These are phyloP conservation scores for Dipus sagitta DNA, from an alignment of 2,797 vertebrate genomes.

Conservation along the genomic window DNA sequence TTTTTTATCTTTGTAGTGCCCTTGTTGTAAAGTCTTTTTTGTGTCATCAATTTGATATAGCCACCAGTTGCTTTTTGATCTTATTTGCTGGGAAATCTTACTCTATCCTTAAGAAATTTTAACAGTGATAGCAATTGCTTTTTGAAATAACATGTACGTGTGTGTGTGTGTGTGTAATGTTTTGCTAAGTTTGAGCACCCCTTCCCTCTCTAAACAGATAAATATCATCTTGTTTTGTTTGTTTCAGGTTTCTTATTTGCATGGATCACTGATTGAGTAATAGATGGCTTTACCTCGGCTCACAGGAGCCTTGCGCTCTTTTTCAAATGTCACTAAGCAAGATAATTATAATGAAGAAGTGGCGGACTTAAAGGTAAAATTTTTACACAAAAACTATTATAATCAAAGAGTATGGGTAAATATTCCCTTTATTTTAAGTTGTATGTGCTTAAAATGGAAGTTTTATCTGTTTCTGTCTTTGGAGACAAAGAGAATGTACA, in stretches of 20 bases:
- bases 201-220: conserved; percentile 23
- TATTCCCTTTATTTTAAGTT: conserved; percentile 48
- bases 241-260: conserved; percentile 83
- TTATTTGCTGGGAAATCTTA: conserved; percentile 30
- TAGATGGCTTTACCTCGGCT: conserved; percentile 96
- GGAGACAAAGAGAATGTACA: not conserved
- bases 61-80: not conserved
- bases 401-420: conserved; percentile 9
- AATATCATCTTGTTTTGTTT: conserved; percentile 80
- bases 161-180: not conserved
- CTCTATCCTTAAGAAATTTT: conserved; percentile 31
- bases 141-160: not conserved
- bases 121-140: conserved; percentile 37
- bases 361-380: conserved; percentile 93
- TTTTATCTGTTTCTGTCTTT: conserved; percentile 52
- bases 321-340: conserved; percentile 96
- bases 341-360: conserved; percentile 92
- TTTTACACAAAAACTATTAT: conserved; percentile 68
- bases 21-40: conserved; percentile 8
- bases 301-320: conserved; percentile 96
- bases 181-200: conserved; percentile 55
- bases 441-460: conserved; percentile 58
- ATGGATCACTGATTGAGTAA: conserved; percentile 88
- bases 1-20: not conserved
- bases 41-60: not conserved